These are phyloP conservation scores for Drosophila guanche DNA, from an alignment of 1,140 invertebrate species.

Conservation along the genomic window DNA sequence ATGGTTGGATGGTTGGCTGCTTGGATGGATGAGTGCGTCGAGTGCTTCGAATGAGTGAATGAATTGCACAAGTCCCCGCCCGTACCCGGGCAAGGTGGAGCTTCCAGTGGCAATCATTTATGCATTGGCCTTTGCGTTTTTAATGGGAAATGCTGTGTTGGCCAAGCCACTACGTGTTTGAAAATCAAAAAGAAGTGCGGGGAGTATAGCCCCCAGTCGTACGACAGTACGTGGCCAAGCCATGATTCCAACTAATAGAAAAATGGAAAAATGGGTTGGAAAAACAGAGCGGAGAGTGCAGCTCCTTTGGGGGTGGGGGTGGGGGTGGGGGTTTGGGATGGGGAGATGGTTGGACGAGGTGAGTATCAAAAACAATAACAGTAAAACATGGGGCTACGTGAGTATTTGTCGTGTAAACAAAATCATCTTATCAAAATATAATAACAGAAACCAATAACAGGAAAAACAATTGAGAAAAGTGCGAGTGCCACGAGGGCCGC, in stretches of 20 bases:
- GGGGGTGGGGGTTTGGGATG: not conserved
- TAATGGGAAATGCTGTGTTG: constrained; percentile 70
- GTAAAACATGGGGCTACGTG: constrained; percentile 74
- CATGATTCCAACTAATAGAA: constrained; percentile 69
- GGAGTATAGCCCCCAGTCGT: constrained; percentile 10
- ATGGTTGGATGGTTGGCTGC: constrained; percentile 7
- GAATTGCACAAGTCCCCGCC: constrained; percentile 46
- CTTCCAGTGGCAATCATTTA: constrained; percentile 65
- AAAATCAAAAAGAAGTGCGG: constrained; percentile 45
- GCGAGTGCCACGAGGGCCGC: constrained; percentile 4
- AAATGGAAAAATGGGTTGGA: constrained; percentile 46
- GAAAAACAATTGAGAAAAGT: constrained; percentile 60
- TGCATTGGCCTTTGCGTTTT: constrained; percentile 73
- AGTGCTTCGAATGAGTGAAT: constrained; percentile 42
- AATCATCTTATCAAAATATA: constrained; percentile 72
- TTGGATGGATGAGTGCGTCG: constrained; percentile 8
- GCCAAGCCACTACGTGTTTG: constrained; percentile 68
- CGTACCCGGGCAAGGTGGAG: no score
- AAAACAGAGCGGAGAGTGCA: constrained; percentile 1
- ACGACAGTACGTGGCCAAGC: constrained; percentile 61
- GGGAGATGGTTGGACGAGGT: constrained; percentile 12
- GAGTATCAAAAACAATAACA: constrained; percentile 62
- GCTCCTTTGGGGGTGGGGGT: constrained; percentile 10
- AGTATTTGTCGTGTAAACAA: constrained; percentile 78
- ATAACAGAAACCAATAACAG: constrained; percentile 65